Evolutionary conservation across 2,113 vertebrate species (phyloP).

Genomic region (Erinaceus europaeus): DNA sequence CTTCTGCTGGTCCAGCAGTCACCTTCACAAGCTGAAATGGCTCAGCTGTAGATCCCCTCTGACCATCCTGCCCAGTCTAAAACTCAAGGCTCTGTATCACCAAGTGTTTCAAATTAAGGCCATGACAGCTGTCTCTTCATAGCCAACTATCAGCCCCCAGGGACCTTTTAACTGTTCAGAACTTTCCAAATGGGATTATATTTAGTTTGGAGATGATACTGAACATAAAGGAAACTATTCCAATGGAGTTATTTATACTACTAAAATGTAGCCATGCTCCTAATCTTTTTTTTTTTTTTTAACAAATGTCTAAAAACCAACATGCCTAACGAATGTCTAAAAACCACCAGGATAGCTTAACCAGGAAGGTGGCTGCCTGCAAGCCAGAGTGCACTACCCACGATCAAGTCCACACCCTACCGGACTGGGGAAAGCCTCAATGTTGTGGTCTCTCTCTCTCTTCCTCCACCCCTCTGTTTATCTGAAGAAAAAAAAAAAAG

Average conservation of each 20-base stretch:
- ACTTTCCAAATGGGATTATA: slow-evolving; percentile 18
- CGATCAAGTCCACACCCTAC: too few relatives aligned
- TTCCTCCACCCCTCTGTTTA: too few relatives aligned
- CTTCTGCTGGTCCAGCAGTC: neutral
- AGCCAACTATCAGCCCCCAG: neutral
- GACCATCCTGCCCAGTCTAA: neutral
- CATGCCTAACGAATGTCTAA: too few relatives aligned
- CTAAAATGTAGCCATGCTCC: slow-evolving; percentile 37
- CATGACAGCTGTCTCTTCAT: slow-evolving; percentile 25
- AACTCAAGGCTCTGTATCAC: neutral
- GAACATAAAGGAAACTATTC: slow-evolving; percentile 1
- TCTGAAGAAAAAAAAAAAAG: too few relatives aligned
- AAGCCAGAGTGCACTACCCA: too few relatives aligned
- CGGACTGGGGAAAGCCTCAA: too few relatives aligned
- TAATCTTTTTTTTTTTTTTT: slow-evolving; percentile 3
- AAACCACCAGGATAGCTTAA: too few relatives aligned
- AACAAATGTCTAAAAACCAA: neutral
- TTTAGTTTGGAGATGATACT: neutral
- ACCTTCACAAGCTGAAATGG: neutral
- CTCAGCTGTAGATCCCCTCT: neutral
- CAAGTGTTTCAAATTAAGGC: slow-evolving; percentile 39
- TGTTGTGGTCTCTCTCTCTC: too few relatives aligned
- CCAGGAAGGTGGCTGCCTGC: too few relatives aligned
- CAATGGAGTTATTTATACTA: neutral
- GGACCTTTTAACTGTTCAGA: neutral